Percentiles rank a stretch among this genome's conserved stretches.
These are phyloP conservation scores for Luscinia megarhynchos DNA, from an alignment of 2,797 vertebrate genomes.

Conservation along the genomic window DNA sequence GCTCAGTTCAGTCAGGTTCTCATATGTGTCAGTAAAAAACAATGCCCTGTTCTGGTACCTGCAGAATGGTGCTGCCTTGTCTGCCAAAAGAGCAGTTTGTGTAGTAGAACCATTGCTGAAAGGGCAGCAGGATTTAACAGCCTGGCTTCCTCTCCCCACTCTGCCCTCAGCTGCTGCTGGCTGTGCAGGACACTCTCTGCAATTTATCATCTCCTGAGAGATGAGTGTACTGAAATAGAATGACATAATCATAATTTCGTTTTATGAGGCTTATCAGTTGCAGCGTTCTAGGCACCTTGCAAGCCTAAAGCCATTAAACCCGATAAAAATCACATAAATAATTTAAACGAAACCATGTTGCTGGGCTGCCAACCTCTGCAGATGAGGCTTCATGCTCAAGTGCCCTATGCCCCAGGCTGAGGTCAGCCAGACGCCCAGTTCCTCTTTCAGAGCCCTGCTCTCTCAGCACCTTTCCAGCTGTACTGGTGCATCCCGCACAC, in stretches of 20 bases:
- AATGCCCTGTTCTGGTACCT: neutral
- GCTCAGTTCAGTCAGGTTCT: neutral
- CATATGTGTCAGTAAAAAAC: neutral
- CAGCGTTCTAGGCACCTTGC: slow-evolving; percentile 36
- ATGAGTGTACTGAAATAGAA: slow-evolving; percentile 45
- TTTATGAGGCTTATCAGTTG: slow-evolving; percentile 52
- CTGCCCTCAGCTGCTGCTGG: slow-evolving; percentile 27
- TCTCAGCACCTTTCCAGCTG: neutral
- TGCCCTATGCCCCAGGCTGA: neutral
- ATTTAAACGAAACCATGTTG: slow-evolving; percentile 41
- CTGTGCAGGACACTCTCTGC: slow-evolving; percentile 29
- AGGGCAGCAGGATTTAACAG: slow-evolving; percentile 17
- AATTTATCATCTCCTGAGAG: slow-evolving; percentile 46
- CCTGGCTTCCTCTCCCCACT: slow-evolving; percentile 22
- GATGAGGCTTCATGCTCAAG: slow-evolving; percentile 9
- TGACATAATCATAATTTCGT: slow-evolving; percentile 48
- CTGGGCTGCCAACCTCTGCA: slow-evolving; percentile 37
- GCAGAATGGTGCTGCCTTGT: neutral
- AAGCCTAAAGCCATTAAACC: slow-evolving; percentile 53
- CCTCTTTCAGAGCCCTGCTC: neutral
- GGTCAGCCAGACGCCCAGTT: slow-evolving; percentile 4
- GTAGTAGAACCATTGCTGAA: neutral
- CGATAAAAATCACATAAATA: slow-evolving; percentile 56
- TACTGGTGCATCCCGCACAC: neutral
- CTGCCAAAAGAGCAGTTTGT: neutral